phyloP scores from a whole-genome alignment of 2,797 vertebrate genomes.

The Danio kyathit region DNA sequence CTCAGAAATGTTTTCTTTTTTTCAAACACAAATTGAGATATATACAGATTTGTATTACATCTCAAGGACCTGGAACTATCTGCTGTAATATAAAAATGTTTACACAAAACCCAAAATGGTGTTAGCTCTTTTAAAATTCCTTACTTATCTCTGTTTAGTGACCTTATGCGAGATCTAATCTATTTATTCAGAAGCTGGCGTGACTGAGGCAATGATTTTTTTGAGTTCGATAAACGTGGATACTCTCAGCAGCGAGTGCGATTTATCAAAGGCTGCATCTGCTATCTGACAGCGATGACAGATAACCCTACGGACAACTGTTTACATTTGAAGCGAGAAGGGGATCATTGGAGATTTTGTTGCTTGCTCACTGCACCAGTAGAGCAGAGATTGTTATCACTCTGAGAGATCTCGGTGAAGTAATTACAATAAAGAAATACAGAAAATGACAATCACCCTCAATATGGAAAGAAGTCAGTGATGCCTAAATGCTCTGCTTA shows the following conservation, averaged over 20 bases:
- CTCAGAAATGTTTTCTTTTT: no score
- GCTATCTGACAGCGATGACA: conserved; percentile 45
- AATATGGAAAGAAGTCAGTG: background rate
- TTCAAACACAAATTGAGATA: no score
- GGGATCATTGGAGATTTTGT: conserved; percentile 36
- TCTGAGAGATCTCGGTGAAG: conserved; percentile 9
- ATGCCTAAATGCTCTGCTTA: background rate
- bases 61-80: background rate
- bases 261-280: conserved; percentile 44
- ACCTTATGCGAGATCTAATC: conserved; percentile 26
- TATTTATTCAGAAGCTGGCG: conserved; percentile 34
- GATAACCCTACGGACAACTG: conserved; percentile 41
- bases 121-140: conserved; percentile 18
- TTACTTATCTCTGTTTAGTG: conserved; percentile 24
- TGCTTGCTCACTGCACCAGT: conserved; percentile 20
- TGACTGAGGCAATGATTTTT: conserved; percentile 40
- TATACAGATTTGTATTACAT: no score
- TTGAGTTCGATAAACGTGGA: conserved; percentile 34
- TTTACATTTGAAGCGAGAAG: conserved; percentile 36
- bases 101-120: background rate
- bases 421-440: conserved; percentile 24
- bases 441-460: background rate
- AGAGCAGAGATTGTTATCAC: conserved; percentile 31
- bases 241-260: conserved; percentile 16
- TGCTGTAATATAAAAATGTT: background rate